Evolutionary conservation across 2,113 vertebrate species (phyloP), one percentile per base, ranked within the genome.

Genomic region (Grammomys surdaster): DNA sequence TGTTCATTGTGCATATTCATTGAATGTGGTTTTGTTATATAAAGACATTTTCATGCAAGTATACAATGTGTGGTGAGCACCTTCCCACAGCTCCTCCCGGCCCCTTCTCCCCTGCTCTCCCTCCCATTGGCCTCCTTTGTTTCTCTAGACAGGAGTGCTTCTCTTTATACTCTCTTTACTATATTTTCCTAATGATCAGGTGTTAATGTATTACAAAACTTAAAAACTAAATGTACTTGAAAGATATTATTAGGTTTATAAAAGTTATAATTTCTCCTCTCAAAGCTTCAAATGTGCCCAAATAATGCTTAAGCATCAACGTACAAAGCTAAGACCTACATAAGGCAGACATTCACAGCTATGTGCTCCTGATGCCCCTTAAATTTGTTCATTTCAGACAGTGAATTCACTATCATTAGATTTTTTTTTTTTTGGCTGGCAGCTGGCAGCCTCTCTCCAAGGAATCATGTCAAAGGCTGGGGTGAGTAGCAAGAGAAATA

Each of bases 131-230:
- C 24, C 33, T 2, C 46, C 48, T 69, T 88, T 88, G 85, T 69
- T 88, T n/a, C 48, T 48, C 65, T 72, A 70, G 85, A 88, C 85
- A 70, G 65, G 26, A 88, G 40, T 43, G 9, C 14, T 73, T 75
- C 51, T 14, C 70, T 58, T 58, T 58, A 58, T 58, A 56, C 17
- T 28, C n/a, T 58, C 28, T 58, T 89, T 43, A 90, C 36, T 92
- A 10, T 81, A 58, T 82, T 87, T 94, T 48, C 92, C 87, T 91
- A 97, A 95, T 75, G 58, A 97, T 24, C 28, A 80, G 43, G 48
- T 94, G 95, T 96, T 97, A 94, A 91, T 0, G 3, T 82, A 88
- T 95, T 84, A 93, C 67, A 80, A 95, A 94, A 94, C 84, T 95
- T 78, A n/a, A 90, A 96, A 94, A 96, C 84, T 70, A 70, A 65